phyloP scores from a whole-genome alignment of 1,140 invertebrate species.

The Coptotermes formosanus region DNA sequence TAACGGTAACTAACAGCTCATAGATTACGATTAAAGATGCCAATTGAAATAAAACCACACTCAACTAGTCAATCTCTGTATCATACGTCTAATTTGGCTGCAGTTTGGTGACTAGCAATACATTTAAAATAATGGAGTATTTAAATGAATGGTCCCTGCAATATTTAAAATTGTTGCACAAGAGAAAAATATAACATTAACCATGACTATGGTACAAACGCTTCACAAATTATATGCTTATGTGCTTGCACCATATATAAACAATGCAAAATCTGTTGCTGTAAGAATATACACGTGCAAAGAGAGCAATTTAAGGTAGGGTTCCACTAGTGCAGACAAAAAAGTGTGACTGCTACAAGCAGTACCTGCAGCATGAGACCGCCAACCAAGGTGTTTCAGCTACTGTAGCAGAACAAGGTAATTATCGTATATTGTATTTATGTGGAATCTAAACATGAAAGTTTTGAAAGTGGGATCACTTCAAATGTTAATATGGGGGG shows the following conservation, averaged over 20 bases:
- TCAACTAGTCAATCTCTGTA: not conserved
- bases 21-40: not conserved
- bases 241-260: not conserved
- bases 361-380: no score
- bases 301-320: not conserved
- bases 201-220: not conserved
- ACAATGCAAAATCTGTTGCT: not conserved
- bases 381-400: no score
- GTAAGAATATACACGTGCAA: not conserved
- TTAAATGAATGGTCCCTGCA: slow-evolving; percentile 7
- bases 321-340: no score
- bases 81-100: not conserved
- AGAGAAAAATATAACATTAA: not conserved
- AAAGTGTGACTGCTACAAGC: no score
- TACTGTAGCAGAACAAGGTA: no score
- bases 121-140: not conserved
- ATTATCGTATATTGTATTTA: no score
- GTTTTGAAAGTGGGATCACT: no score
- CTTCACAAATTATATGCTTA: not conserved
- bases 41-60: not conserved
- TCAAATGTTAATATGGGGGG: no score
- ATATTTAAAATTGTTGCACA: not conserved
- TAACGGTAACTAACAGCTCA: not conserved
- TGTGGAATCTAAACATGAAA: no score
- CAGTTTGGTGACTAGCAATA: not conserved